Conservation (phyloP, 2,113 vertebrate genomes). For the Saimiri boliviensis region DNA sequence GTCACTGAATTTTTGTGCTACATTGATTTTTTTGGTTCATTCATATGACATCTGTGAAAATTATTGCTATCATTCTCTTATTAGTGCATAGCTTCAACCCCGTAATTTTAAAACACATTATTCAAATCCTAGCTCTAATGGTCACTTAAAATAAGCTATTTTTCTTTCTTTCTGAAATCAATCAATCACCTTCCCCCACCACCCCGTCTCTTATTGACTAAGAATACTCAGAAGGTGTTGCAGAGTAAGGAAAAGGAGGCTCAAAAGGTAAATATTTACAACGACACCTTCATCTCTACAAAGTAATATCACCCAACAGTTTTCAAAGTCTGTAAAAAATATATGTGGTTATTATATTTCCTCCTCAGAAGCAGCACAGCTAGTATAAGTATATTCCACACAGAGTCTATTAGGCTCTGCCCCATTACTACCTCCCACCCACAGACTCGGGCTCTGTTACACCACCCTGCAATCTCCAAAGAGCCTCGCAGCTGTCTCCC, state of each 20-base stretch:
- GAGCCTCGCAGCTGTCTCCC: not conserved
- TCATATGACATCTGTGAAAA: conserved; percentile 48
- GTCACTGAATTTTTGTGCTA: conserved; percentile 1
- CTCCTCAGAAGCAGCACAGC: not conserved
- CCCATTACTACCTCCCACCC: rapidly evolving
- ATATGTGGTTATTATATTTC: not conserved
- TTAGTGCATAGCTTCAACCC: not conserved
- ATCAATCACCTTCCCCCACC: not conserved
- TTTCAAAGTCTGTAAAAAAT: not conserved
- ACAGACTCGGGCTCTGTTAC: not conserved
- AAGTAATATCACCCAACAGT: not conserved
- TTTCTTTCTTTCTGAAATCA: conserved; percentile 27
- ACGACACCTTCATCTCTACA: not conserved
- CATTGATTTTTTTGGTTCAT: not conserved
- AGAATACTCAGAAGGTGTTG: not conserved
- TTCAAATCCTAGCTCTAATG: conserved; percentile 39
- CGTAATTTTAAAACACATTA: conserved; percentile 59
- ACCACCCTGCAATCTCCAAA: not conserved
- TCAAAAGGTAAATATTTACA: conserved; percentile 28
- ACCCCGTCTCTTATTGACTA: not conserved
- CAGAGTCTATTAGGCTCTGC: not conserved
- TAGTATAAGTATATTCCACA: not conserved
- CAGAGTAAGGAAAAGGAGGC: not conserved
- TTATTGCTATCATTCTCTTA: conserved; percentile 29
- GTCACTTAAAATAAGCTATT: conserved; percentile 30